Evolutionary conservation across 2,888 invertebrate species (phyloP).

Genomic region (Trachelus stipa): DNA sequence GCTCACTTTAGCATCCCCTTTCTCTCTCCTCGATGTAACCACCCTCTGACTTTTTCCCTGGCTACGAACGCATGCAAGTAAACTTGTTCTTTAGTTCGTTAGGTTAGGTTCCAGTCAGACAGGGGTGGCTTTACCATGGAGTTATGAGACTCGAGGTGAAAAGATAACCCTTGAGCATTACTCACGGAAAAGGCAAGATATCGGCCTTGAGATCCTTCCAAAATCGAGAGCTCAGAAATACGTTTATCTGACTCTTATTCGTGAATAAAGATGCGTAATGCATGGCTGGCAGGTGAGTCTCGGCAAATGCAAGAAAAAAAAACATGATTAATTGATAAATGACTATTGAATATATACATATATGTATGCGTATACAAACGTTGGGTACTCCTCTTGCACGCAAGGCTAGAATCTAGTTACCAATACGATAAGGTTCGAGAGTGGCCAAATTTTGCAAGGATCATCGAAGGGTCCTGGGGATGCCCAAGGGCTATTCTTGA

Average conservation of each 20-base stretch:
- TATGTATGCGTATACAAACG: too few species aligned
- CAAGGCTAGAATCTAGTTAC: too few species aligned
- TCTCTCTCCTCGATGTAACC: too few species aligned
- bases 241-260: too few species aligned
- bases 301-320: too few species aligned
- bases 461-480: conserved; percentile 50
- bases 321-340: too few species aligned
- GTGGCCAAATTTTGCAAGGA: conserved; percentile 51
- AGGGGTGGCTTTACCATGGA: conserved; percentile 39
- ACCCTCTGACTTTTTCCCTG: neutral
- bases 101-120: conserved; percentile 38
- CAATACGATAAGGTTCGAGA: conserved; percentile 5
- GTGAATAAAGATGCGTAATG: too few species aligned
- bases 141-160: conserved; percentile 62
- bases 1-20: neutral
- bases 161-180: conserved; percentile 63
- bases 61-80: conserved; percentile 38
- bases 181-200: conserved; percentile 42
- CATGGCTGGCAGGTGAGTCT: too few species aligned
- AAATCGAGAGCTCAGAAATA: neutral
- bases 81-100: conserved; percentile 64
- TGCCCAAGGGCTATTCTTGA: conserved; percentile 57
- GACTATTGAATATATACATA: too few species aligned
- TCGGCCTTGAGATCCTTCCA: neutral
- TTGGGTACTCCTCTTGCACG: too few species aligned